A percentile compares a stretch with the other conserved stretches of the same genome.
Evolutionary conservation across 2,797 vertebrate species (phyloP).

Genomic region (Orientallactaga sibirica): DNA sequence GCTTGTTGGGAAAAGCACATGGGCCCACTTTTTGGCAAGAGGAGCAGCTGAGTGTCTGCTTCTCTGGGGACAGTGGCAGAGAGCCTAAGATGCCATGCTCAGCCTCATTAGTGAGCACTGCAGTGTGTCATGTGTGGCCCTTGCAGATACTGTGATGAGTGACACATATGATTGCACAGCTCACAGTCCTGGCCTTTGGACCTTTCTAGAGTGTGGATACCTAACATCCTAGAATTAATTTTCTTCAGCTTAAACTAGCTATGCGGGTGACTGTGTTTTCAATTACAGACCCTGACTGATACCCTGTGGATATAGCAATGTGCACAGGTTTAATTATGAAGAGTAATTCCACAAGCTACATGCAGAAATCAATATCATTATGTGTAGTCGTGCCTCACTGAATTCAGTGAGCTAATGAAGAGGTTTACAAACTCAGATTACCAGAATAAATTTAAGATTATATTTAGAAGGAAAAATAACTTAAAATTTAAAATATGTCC

Average conservation of each 20-base stretch:
- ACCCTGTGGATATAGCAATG: conserved; percentile 64
- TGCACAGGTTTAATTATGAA: conserved; percentile 77
- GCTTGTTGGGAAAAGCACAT: fast-evolving
- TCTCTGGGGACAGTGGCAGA: not conserved
- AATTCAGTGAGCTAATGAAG: conserved; percentile 61
- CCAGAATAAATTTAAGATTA: conserved; percentile 51
- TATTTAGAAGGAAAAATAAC: conserved; percentile 59
- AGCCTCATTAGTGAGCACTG: not conserved
- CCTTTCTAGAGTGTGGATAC: conserved; percentile 1
- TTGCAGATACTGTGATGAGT: not conserved
- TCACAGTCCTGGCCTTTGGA: not conserved
- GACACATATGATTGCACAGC: fast-evolving
- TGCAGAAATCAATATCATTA: conserved; percentile 75
- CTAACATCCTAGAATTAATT: conserved; percentile 37
- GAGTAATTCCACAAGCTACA: conserved; percentile 66
- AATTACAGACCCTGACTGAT: conserved; percentile 66
- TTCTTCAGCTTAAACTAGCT: conserved; percentile 55
- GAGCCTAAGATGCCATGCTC: fast-evolving
- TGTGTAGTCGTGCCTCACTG: conserved; percentile 29
- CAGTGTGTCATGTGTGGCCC: not conserved
- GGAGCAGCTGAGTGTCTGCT: not conserved
- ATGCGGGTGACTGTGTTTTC: conserved; percentile 67
- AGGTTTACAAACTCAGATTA: conserved; percentile 56
- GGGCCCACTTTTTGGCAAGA: not conserved
- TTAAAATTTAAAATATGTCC: conserved; percentile 43